Evolutionary conservation across 2,797 vertebrate species (phyloP), one percentile per base, ranked within the genome.

Genomic region (Mormyrus proboscirostris): DNA sequence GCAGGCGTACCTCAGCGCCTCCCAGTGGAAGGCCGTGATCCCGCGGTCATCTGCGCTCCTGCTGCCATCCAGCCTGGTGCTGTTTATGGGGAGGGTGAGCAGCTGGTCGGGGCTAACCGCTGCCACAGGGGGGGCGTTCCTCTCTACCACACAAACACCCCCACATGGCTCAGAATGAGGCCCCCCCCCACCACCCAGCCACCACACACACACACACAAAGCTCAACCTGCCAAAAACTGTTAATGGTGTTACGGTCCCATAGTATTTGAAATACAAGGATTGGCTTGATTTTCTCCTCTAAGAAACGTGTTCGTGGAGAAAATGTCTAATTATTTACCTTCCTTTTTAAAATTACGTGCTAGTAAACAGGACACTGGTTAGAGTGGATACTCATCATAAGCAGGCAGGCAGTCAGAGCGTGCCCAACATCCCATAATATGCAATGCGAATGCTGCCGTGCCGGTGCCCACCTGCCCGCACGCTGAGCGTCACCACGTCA

Each of bases 11-110:
- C 97, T 97, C 93, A 97, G 49, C n/a, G 93, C 93, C 90, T 98
- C 96, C 97, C 97, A 98, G 76, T 90, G 96, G 93, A 95, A 97
- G 91, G 95, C 95, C 90, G 94, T 91, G 79, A 97, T 92, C 90
- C 94, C 95, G 0, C 92, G 94, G 93, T 97, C 97, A 5, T 97
- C 97, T 0, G 91, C 96, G 94, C 97, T 98, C 89, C 92, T 89
- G 89, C 96, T 96, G 91, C 97, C 97, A 19, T 98, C 95, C 49
- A 98, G 93, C 1, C 85, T 92, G 57, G 96, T 57, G 88, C 94
- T 95, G 93, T 92, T 94, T 89, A 96, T 92, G 0, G 97, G 97
- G 55, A 97, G 96, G 3, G 92, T 91, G 90, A 98, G 89, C 91
- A 95, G 96, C 91, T 95, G 95, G 93, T 98, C 95, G 0, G 97